Evolutionary conservation across 2,113 vertebrate genomes (phyloP).

Genomic region (Danio rerio): GRCz12tu NC_133180.1:76103001-76103500

Average conservation of each 20-base stretch:
- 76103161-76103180: background rate
- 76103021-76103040: background rate
- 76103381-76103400: background rate
- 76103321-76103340: slow-evolving; percentile 1
- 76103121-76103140: background rate
- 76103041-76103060: background rate
- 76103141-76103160: background rate
- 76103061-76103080: background rate
- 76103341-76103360: slow-evolving; percentile 3
- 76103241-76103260: slow-evolving; percentile 42
- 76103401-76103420: slow-evolving; percentile 27
- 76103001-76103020: no score
- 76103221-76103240: slow-evolving; percentile 1
- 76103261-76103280: slow-evolving; percentile 45
- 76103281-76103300: slow-evolving; percentile 40
- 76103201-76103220: background rate
- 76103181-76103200: slow-evolving; percentile 20
- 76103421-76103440: background rate
- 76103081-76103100: background rate
- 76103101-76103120: background rate
- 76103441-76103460: background rate
- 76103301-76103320: background rate
- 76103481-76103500: background rate
- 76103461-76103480: background rate
- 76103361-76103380: slow-evolving; percentile 20